phyloP scores from a whole-genome alignment of 1,140 invertebrate genomes.

The Diachasmimorpha longicaudata region DNA sequence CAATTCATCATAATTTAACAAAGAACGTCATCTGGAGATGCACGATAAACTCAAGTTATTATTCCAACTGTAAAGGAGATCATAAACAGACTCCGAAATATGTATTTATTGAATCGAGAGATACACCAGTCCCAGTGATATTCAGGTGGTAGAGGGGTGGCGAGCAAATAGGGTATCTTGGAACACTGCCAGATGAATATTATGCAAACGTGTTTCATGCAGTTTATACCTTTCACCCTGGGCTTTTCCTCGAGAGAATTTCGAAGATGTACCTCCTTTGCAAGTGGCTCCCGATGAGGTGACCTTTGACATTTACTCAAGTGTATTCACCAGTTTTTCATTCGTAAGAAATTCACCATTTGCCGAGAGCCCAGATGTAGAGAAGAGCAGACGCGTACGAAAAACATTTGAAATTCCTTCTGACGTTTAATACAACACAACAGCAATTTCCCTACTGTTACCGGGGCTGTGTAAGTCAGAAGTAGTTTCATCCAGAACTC shows the following conservation, averaged over 20 bases:
- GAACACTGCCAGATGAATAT: conserved; percentile 22
- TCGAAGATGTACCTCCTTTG: conserved; percentile 10
- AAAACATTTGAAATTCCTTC: not conserved
- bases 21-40: not conserved
- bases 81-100: conserved; percentile 1
- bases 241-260: conserved; percentile 17
- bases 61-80: not conserved
- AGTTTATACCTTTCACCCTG: conserved; percentile 6
- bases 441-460: not conserved
- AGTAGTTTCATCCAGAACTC: conserved; percentile 7
- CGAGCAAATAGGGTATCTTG: conserved; percentile 12
- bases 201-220: conserved; percentile 21
- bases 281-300: not conserved
- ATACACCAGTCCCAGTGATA: not conserved
- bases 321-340: not conserved
- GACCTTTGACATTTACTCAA: conserved; percentile 12
- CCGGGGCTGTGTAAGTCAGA: not conserved
- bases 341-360: not conserved
- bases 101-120: conserved; percentile 9
- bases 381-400: not conserved
- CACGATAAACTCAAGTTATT: not conserved
- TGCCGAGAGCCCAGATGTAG: not conserved
- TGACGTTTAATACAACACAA: not conserved
- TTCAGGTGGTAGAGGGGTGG: not conserved
- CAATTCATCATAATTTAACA: not conserved